phyloP scores from a whole-genome alignment of 2,113 vertebrate species.

The Sisor rabdophorus region DNA sequence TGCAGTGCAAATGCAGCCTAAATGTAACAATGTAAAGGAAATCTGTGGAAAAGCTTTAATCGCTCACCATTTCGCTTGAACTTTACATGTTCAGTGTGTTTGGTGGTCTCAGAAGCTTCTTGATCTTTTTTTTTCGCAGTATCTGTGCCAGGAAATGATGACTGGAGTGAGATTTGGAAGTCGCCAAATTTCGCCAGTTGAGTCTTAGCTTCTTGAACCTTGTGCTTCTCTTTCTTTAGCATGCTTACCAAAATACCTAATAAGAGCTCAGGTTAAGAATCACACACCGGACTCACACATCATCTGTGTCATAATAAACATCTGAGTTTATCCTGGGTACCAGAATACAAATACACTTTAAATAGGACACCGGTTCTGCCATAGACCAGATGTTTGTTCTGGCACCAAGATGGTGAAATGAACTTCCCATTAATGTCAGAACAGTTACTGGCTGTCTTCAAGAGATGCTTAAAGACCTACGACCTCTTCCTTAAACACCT shows the following conservation, averaged over 20 bases:
- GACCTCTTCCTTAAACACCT: too few relatives aligned
- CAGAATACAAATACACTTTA: not conserved
- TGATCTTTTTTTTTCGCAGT: slow-evolving; percentile 32
- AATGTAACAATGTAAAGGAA: not conserved
- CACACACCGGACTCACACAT: not conserved
- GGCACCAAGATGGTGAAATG: too few relatives aligned
- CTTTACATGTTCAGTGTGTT: slow-evolving; percentile 26
- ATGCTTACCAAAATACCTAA: slow-evolving; percentile 84
- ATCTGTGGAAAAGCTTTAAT: not conserved
- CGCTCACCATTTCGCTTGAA: slow-evolving; percentile 59
- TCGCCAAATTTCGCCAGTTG: slow-evolving; percentile 49
- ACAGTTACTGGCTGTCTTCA: too few relatives aligned
- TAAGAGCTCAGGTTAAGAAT: slow-evolving; percentile 53
- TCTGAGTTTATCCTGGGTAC: not conserved
- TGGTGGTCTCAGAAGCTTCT: not conserved
- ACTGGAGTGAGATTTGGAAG: slow-evolving; percentile 39
- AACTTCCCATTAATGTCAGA: too few relatives aligned
- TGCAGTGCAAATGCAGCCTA: too few relatives aligned
- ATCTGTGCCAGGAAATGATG: not conserved
- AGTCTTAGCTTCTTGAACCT: slow-evolving; percentile 63
- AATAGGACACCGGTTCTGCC: not conserved
- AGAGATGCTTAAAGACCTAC: too few relatives aligned
- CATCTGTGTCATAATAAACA: not conserved
- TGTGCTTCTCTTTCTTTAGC: slow-evolving; percentile 87
- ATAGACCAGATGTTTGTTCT: slow-evolving; percentile 1